Evolutionary conservation across 2,797 vertebrate genomes (phyloP), one percentile per base, ranked within the genome.

Genomic region (Cirrhinus mrigala): DNA sequence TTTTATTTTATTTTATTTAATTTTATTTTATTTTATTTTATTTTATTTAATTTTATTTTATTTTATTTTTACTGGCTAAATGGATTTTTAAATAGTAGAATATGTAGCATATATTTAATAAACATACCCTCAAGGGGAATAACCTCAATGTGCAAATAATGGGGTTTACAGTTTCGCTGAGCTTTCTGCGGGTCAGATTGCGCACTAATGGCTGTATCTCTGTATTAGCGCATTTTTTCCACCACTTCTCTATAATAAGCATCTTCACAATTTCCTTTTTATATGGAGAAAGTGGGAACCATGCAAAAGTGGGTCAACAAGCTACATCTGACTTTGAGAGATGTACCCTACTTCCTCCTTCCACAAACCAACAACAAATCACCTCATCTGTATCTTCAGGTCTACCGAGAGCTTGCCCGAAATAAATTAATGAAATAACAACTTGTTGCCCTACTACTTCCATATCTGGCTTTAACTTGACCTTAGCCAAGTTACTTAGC

Each of bases 281-380:
- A 3, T 22, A 27, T 66, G 15, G 44, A 2, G 1, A 85, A 20
- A 18, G 22, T n/a, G 44, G 44, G 29, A 58, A 52, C 71, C 9
- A 9, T 24, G 56, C 27, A 75, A 81, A 89, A 86, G 58, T 87
- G 81, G 84, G 88, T 82, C 85, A 84, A 80, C 74, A 27, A 82
- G 69, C 79, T 81, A 69, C 77, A 79, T 82, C 71, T 87, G 82
- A 78, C 84, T 85, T 79, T 73, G 76, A 81, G 37, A 85, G 86
- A 88, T 80, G 85, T 82, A 84, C 81, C 84, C 83, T 82, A 78
- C 82, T 83, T 88, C 66, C 76, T 87, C 82, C 83, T 87, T 86
- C 83, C 29, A 74, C 56, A 33, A 40, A 82, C 58, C 46, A 77
- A 80, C 78, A 88, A 88, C 86, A 85, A 82, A 88, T 77, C 71